Conservation (phyloP, 1,140 invertebrate genomes). For the Euglossa dilemma region DNA sequence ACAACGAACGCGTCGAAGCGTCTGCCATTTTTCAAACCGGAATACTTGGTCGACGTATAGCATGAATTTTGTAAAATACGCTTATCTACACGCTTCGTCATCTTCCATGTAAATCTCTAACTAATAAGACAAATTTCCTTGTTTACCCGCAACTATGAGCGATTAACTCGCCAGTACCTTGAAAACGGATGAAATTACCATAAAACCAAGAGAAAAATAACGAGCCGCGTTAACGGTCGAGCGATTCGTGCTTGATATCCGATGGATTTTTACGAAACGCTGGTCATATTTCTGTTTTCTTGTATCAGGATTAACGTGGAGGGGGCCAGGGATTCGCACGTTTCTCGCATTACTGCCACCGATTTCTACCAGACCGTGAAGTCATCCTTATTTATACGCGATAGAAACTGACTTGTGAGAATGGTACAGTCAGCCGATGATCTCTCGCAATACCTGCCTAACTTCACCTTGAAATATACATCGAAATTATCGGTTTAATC, state of each 20-base stretch:
- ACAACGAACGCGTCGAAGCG: too few relatives aligned
- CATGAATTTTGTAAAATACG: background rate
- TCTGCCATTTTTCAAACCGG: too few relatives aligned
- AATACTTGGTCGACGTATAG: too few relatives aligned
- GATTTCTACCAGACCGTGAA: background rate
- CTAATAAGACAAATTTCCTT: too few relatives aligned
- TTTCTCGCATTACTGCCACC: background rate
- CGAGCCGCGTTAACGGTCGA: background rate
- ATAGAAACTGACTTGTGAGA: background rate
- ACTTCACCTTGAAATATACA: background rate
- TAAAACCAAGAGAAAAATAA: background rate
- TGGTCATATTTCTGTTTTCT: background rate
- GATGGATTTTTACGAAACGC: background rate
- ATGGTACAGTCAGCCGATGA: too few relatives aligned
- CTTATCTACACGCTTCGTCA: background rate
- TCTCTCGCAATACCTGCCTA: background rate
- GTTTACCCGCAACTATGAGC: background rate
- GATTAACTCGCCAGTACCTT: background rate
- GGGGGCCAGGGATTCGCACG: too few relatives aligned
- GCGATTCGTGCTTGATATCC: background rate
- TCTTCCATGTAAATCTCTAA: background rate
- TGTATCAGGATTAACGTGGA: background rate
- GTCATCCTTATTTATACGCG: constrained; percentile 55
- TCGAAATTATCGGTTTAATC: background rate
- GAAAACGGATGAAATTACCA: background rate